A percentile compares a stretch with the other conserved stretches of the same genome.
phyloP scores from a whole-genome alignment of 2,888 invertebrate genomes.

The Microctonus hyperodae region DNA sequence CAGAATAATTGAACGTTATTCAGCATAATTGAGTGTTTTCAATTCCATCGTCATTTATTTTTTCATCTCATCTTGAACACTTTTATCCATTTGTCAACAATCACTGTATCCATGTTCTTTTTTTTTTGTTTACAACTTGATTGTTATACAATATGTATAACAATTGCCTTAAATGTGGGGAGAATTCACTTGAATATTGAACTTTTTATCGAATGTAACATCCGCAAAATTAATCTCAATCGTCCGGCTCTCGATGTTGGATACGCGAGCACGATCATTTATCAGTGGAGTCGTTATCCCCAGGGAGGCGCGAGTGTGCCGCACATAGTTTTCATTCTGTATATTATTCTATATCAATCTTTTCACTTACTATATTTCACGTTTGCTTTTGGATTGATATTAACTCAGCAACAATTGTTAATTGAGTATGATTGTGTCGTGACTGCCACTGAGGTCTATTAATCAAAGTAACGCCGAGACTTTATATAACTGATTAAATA shows the following conservation, averaged over 20 bases:
- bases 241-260: slow-evolving; percentile 39
- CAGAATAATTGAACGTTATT: slow-evolving; percentile 37
- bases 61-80: neutral
- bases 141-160: slow-evolving; percentile 17
- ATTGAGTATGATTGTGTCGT: slow-evolving; percentile 56
- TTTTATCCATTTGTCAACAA: neutral
- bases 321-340: neutral
- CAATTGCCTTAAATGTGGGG: slow-evolving; percentile 6
- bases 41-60: slow-evolving; percentile 33
- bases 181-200: slow-evolving; percentile 33
- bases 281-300: slow-evolving; percentile 57
- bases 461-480: slow-evolving; percentile 44
- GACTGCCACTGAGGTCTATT: slow-evolving; percentile 55
- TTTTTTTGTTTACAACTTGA: neutral
- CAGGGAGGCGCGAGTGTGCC: slow-evolving; percentile 33
- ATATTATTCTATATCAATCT: neutral
- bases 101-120: neutral
- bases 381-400: slow-evolving; percentile 52
- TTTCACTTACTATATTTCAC: slow-evolving; percentile 6
- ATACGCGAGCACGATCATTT: slow-evolving; percentile 55
- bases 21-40: slow-evolving; percentile 41
- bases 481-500: too few species aligned
- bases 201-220: slow-evolving; percentile 31
- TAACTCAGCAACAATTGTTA: slow-evolving; percentile 57
- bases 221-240: slow-evolving; percentile 60